Evolutionary conservation across 2,888 invertebrate species (phyloP).

Genomic region (Platycnemis pennipes): DNA sequence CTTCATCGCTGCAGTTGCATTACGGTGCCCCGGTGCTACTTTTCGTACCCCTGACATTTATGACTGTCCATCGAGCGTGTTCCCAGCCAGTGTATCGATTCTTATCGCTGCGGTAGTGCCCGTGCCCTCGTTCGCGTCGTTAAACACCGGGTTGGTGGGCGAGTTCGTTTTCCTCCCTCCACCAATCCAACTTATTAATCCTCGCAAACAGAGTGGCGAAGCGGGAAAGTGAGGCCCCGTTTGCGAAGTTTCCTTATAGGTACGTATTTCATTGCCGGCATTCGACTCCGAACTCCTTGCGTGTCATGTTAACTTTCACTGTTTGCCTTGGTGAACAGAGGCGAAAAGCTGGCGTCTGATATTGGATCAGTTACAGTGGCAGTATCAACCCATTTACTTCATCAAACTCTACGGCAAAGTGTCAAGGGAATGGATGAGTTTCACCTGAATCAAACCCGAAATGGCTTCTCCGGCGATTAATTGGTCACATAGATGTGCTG

Average conservation of each 20-base stretch:
- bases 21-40: neutral
- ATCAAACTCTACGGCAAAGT: no score
- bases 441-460: no score
- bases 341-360: no score
- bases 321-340: no score
- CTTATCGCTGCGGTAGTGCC: neutral
- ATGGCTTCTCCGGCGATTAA: no score
- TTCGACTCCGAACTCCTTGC: no score
- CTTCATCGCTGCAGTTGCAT: neutral
- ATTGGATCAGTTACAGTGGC: no score
- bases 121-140: neutral
- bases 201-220: neutral
- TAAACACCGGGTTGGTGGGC: neutral
- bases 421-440: no score
- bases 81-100: neutral
- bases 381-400: no score
- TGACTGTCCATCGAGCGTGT: neutral
- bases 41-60: constrained; percentile 28
- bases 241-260: neutral
- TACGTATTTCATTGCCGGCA: neutral
- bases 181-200: neutral
- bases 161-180: neutral
- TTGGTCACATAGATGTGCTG: no score
- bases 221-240: neutral
- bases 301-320: no score